Conservation (phyloP, 2,113 vertebrate genomes). For the Lampris megalopsis region DNA sequence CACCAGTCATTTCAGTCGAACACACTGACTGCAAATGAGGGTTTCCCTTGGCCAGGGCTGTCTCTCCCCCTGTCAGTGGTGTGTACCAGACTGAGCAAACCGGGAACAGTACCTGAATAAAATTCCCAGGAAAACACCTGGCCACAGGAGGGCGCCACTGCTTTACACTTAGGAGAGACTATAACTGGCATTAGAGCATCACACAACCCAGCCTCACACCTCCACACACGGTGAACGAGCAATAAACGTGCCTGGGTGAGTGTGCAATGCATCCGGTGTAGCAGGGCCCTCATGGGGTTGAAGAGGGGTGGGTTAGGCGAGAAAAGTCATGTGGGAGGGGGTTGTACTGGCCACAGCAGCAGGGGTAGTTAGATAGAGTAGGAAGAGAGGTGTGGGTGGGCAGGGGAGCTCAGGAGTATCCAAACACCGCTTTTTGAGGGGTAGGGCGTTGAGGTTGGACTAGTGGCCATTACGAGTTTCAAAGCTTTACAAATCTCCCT, state of each 20-base stretch:
- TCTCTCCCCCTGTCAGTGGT: conserved; percentile 56
- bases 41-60: conserved; percentile 65
- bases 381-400: conserved; percentile 9
- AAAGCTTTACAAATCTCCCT: conserved; percentile 33
- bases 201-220: conserved; percentile 79
- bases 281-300: conserved; percentile 60
- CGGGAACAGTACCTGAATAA: conserved; percentile 85
- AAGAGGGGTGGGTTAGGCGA: neutral
- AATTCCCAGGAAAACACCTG: conserved; percentile 89
- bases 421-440: conserved; percentile 56
- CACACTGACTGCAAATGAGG: conserved; percentile 10
- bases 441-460: conserved; percentile 4
- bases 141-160: conserved; percentile 86
- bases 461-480: neutral
- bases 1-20: neutral
- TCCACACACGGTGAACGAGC: conserved; percentile 77
- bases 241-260: conserved; percentile 79
- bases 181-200: conserved; percentile 85
- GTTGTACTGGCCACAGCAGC: conserved; percentile 62
- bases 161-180: conserved; percentile 89
- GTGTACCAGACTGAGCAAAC: conserved; percentile 74
- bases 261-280: conserved; percentile 79
- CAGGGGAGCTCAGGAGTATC: conserved; percentile 36
- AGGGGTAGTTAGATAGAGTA: conserved; percentile 50
- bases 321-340: conserved; percentile 14